phyloP scores from a whole-genome alignment of 92 coral and sea anemone species.

The Siderastrea radians region DNA sequence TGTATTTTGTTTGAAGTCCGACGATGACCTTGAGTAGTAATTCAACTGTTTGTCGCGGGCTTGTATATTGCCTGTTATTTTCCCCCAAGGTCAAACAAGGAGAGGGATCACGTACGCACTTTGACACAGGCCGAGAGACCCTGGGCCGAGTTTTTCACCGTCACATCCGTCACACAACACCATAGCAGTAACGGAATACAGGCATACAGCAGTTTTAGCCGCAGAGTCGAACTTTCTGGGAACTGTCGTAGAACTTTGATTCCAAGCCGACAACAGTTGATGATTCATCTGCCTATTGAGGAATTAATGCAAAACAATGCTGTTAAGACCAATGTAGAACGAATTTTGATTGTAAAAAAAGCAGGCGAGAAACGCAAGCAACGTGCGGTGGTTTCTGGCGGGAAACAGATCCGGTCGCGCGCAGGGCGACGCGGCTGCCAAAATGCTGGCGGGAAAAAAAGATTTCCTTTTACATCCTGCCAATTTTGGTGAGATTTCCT shows the following conservation, averaged over 20 bases:
- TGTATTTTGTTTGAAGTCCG: neutral
- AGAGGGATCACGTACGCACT: neutral
- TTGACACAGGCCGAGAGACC: neutral
- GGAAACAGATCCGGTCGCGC: slow-evolving; percentile 16
- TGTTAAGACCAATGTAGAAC: too few species aligned
- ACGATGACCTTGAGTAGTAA: neutral
- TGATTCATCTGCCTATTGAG: too few species aligned
- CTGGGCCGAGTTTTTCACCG: neutral
- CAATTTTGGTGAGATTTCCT: neutral
- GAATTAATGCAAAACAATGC: neutral
- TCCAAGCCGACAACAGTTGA: too few species aligned
- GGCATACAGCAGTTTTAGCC: neutral
- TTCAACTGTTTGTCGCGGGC: neutral
- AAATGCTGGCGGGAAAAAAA: neutral
- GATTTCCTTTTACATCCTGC: neutral
- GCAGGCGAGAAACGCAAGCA: neutral
- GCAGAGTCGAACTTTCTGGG: neutral
- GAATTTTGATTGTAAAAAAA: neutral
- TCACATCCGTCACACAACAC: neutral
- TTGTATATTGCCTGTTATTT: neutral
- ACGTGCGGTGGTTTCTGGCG: slow-evolving; percentile 22
- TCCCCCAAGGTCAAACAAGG: neutral
- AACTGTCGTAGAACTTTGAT: too few species aligned
- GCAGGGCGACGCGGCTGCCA: neutral
- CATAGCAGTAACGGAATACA: neutral